These are phyloP conservation scores for Diabrotica undecimpunctata DNA, from an alignment of 1,140 invertebrate genomes.

Conservation along the genomic window DNA sequence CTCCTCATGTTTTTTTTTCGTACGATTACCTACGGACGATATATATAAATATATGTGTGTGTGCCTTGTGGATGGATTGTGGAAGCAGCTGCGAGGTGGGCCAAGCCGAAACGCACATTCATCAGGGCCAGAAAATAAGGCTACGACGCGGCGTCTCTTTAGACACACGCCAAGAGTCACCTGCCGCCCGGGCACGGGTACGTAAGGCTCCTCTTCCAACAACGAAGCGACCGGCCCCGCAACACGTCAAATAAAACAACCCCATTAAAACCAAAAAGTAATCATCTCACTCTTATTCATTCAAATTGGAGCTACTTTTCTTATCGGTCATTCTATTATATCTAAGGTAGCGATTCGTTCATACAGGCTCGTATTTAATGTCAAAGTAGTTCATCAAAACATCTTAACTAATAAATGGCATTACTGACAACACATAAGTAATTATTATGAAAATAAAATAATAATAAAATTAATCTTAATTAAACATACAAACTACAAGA, in stretches of 20 bases:
- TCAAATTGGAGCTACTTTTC: not conserved
- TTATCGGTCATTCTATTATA: too few species aligned
- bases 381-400: too few species aligned
- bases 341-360: too few species aligned
- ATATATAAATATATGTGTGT: conserved; percentile 3
- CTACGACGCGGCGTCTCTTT: conserved; percentile 12
- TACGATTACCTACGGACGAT: not conserved
- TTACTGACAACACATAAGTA: too few species aligned
- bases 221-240: not conserved
- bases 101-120: conserved; percentile 32
- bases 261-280: conserved; percentile 29
- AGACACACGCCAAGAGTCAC: conserved; percentile 41
- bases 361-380: too few species aligned
- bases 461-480: too few species aligned
- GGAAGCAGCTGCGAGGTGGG: conserved; percentile 40
- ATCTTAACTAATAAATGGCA: too few species aligned
- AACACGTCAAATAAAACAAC: conserved; percentile 36
- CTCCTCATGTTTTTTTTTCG: not conserved
- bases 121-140: conserved; percentile 29
- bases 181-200: conserved; percentile 38
- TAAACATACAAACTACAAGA: too few species aligned
- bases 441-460: too few species aligned
- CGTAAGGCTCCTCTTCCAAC: not conserved
- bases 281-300: conserved; percentile 15
- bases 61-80: conserved; percentile 13